Base-by-base conservation (phyloP, 2,113 vertebrate species). In the Rhipidura dahli region DNA sequence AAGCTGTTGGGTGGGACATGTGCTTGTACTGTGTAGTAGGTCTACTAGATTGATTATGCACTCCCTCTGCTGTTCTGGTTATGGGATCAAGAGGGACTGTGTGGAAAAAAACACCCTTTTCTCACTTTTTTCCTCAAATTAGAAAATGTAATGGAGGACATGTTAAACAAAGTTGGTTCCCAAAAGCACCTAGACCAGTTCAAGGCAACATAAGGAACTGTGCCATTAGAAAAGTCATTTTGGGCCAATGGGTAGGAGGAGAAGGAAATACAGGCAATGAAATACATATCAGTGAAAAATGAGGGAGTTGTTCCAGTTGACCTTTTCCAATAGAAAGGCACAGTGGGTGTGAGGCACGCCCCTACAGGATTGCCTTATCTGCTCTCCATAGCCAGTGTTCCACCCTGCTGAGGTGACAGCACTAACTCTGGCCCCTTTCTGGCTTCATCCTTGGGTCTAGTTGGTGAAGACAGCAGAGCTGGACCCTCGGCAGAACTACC, bases 391-490 rank as follows among this genome's bases (percentile, higher is more conserved):
- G 61, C 45, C 28, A 30, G 13, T 21, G 6, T 37, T 44, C 47
- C 12, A 13, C 14, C 9, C 18, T 1, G 11, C n/a, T 69, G 63
- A 39, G 24, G n/a, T 33, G 31, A 51, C 13, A 61, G 35, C 75
- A 56, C 33, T 66, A 20, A 88, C 69, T 44, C 42, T 37, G 31
- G 3, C 10, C 9, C 10, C 11, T n/a, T 88, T 82, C 61, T 57
- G 45, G 4, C 28, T 76, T 79, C 54, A 24, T 66, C 59, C 19
- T 20, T 51, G 27, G 68, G 35, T 70, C 64, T 97, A 99, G 99
- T 82, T 99, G 97, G 89, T 99, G 90, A 99, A 99, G 97, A 99
- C 99, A 0, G 98, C 90, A 0, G 98, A 99, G 21, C 92, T 99
- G 94, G 98, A 99, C 85, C 98, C 99, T 6, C 96, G 88, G 50